phyloP scores from a whole-genome alignment of 2,888 invertebrate species.

The Eupelmus urozonus region DNA sequence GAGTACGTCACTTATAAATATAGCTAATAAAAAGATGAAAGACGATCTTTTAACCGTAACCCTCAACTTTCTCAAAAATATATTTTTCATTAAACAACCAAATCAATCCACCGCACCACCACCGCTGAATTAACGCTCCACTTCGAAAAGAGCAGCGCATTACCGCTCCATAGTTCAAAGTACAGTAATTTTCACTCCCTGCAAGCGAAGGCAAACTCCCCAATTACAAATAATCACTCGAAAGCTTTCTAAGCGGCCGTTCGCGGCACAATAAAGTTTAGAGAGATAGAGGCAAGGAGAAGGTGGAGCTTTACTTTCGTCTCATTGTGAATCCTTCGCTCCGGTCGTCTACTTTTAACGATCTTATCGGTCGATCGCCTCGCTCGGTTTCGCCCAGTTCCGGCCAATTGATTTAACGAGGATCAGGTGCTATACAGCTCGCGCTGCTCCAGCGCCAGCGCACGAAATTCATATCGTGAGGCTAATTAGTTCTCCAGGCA shows the following conservation, averaged over 20 bases:
- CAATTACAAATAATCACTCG: background rate
- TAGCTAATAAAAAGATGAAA: too few relatives aligned
- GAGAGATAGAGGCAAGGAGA: too few relatives aligned
- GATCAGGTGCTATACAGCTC: conserved; percentile 1
- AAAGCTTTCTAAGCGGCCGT: background rate
- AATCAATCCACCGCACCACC: too few relatives aligned
- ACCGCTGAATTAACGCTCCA: too few relatives aligned
- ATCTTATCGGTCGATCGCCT: conserved; percentile 23
- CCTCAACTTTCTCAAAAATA: too few relatives aligned
- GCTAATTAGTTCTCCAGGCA: conserved; percentile 11
- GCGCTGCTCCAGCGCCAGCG: too few relatives aligned
- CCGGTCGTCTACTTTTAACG: conserved; percentile 20
- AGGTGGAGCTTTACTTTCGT: too few relatives aligned
- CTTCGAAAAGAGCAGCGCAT: background rate
- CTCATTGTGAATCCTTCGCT: background rate
- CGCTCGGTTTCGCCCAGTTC: conserved; percentile 4
- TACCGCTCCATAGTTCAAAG: background rate
- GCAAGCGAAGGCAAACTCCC: background rate
- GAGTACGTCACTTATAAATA: too few relatives aligned
- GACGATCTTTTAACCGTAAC: too few relatives aligned
- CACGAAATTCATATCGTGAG: too few relatives aligned
- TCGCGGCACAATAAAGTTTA: background rate
- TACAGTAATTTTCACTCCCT: background rate
- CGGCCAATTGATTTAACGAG: conserved; percentile 48
- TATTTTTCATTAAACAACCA: too few relatives aligned